phyloP scores from a whole-genome alignment of 2,113 vertebrate species.

The Phyllopteryx taeniolatus region DNA sequence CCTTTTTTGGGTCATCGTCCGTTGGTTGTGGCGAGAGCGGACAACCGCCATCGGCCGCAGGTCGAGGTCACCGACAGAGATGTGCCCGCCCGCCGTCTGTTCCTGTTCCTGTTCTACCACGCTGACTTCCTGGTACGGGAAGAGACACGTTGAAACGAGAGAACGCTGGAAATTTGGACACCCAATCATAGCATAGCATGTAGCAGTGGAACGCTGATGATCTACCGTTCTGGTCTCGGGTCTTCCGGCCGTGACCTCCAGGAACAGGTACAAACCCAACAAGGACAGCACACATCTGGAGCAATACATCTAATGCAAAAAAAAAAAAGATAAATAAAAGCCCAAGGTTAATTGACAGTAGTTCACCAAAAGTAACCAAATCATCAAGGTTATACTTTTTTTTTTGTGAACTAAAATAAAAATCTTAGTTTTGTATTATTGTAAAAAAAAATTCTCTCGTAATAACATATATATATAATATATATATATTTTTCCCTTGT shows the following conservation, averaged over 20 bases:
- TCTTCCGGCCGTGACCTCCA: conserved; percentile 10
- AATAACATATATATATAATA: no score
- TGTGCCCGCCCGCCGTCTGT: not conserved
- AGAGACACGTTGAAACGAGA: not conserved
- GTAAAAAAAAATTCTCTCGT: no score
- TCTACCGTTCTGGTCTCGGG: not conserved
- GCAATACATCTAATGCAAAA: conserved; percentile 60
- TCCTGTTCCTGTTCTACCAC: conserved; percentile 40
- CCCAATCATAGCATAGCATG: not conserved
- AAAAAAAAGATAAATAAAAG: not conserved
- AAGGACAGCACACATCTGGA: conserved; percentile 56
- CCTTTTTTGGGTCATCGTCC: conserved; percentile 66
- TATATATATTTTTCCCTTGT: no score
- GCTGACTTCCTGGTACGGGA: conserved; percentile 45
- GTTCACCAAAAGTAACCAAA: not conserved
- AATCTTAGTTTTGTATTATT: no score
- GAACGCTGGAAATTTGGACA: not conserved
- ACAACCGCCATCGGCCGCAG: not conserved
- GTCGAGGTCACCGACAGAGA: not conserved
- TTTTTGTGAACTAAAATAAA: no score
- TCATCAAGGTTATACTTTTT: not conserved
- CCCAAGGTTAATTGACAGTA: not conserved
- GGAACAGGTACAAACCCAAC: conserved; percentile 58
- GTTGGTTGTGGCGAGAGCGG: not conserved
- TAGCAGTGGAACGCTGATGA: no score